A percentile compares a stretch with the other conserved stretches of the same genome.
Conservation (phyloP, 2,797 vertebrate genomes). For the Melanotaenia parkinsoni region DNA sequence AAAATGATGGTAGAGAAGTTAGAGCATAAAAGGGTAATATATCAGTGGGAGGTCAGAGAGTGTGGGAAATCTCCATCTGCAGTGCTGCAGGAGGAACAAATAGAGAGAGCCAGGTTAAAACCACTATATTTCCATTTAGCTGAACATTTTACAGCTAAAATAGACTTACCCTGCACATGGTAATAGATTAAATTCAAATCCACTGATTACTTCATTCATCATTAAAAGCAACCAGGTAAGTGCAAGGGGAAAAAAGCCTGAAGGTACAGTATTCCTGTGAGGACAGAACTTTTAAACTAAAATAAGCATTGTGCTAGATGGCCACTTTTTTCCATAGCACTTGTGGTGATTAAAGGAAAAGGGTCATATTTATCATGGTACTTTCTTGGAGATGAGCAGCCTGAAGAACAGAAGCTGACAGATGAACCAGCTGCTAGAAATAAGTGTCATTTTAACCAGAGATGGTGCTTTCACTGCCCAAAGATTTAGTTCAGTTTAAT, state of each 20-base stretch:
- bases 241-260: constrained; percentile 19
- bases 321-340: not conserved
- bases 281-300: not conserved
- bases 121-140: constrained; percentile 13
- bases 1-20: not conserved
- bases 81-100: constrained; percentile 26
- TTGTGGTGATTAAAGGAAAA: not conserved
- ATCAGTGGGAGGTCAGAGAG: constrained; percentile 33
- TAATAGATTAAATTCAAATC: constrained; percentile 20
- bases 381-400: constrained; percentile 15
- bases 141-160: constrained; percentile 5
- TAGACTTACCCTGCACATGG: not conserved
- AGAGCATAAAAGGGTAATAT: not conserved
- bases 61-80: constrained; percentile 29
- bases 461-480: constrained; percentile 26
- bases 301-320: not conserved
- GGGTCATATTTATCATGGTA: constrained; percentile 21
- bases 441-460: not conserved
- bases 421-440: constrained; percentile 12
- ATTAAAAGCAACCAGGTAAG: constrained; percentile 30
- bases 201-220: constrained; percentile 31
- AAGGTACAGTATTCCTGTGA: constrained; percentile 19
- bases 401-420: constrained; percentile 2
- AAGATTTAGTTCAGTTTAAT: constrained; percentile 9
- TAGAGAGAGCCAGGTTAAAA: constrained; percentile 18